phyloP scores from a whole-genome alignment of 2,888 invertebrate genomes.

The Drosophila picticornis region DNA sequence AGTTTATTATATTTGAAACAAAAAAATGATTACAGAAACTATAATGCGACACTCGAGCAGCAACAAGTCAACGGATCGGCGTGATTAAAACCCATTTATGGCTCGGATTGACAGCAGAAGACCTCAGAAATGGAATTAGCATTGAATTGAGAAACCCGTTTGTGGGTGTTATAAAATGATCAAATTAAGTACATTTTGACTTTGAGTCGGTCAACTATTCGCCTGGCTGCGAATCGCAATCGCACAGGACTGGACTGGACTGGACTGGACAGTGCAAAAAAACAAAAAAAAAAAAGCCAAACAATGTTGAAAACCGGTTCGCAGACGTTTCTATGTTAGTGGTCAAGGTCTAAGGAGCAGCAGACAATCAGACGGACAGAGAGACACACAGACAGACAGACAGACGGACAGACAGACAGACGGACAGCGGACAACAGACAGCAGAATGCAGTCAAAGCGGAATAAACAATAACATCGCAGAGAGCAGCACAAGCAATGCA shows the following conservation, averaged over 20 bases:
- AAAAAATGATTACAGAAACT: neutral
- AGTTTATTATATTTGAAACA: constrained; percentile 14
- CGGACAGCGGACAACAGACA: constrained; percentile 20
- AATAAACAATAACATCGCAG: constrained; percentile 69
- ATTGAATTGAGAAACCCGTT: constrained; percentile 28
- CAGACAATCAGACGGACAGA: constrained; percentile 50
- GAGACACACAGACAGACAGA: constrained; percentile 7
- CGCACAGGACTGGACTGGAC: constrained; percentile 6
- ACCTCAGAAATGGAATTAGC: constrained; percentile 38
- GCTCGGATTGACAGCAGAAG: constrained; percentile 57
- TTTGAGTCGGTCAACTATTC: constrained; percentile 43
- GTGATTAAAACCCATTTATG: constrained; percentile 50
- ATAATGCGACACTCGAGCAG: constrained; percentile 41
- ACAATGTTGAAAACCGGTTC: constrained; percentile 45
- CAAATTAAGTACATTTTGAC: constrained; percentile 46
- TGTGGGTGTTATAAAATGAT: constrained; percentile 63
- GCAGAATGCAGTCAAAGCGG: constrained; percentile 62
- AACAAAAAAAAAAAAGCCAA: neutral
- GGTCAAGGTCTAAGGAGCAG: constrained; percentile 85
- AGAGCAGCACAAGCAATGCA: constrained; percentile 40
- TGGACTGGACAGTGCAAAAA: neutral
- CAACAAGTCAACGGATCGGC: constrained; percentile 52
- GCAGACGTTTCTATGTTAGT: constrained; percentile 82
- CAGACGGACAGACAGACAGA: constrained; percentile 42
- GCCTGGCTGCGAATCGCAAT: constrained; percentile 3